These are phyloP conservation scores for Operophtera brumata DNA, from an alignment of 2,888 invertebrate species.

Conservation along the genomic window DNA sequence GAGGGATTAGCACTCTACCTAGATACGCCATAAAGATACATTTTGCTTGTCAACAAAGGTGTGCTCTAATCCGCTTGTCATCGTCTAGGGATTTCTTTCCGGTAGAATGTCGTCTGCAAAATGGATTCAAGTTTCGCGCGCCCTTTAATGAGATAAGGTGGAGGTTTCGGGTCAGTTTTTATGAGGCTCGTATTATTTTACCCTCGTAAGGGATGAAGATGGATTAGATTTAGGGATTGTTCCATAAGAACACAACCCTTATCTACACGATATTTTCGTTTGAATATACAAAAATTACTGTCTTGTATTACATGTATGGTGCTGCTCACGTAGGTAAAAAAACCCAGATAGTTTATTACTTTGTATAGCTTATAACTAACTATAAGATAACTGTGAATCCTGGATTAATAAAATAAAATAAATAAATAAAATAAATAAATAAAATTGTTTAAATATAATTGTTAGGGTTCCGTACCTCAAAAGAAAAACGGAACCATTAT, in stretches of 20 bases:
- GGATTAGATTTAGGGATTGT: background rate
- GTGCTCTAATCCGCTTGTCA: constrained; percentile 30
- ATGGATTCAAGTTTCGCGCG: constrained; percentile 30
- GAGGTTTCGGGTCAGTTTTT: constrained; percentile 24
- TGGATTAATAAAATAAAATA: too few species aligned
- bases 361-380: too few species aligned
- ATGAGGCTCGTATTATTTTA: constrained; percentile 14
- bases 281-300: background rate
- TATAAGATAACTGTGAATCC: too few species aligned
- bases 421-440: too few species aligned
- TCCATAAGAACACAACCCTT: background rate
- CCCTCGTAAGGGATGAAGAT: constrained; percentile 9
- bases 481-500: too few species aligned
- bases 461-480: too few species aligned
- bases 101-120: constrained; percentile 24
- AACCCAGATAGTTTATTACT: too few species aligned
- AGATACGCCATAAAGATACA: constrained; percentile 21
- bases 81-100: constrained; percentile 38
- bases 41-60: constrained; percentile 20
- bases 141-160: constrained; percentile 34
- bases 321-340: too few species aligned
- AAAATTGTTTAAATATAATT: too few species aligned
- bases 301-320: too few species aligned
- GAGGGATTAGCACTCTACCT: constrained; percentile 34
- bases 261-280: background rate